phyloP scores from a whole-genome alignment of 2,113 vertebrate genomes.

The Prionailurus viverrinus region DNA sequence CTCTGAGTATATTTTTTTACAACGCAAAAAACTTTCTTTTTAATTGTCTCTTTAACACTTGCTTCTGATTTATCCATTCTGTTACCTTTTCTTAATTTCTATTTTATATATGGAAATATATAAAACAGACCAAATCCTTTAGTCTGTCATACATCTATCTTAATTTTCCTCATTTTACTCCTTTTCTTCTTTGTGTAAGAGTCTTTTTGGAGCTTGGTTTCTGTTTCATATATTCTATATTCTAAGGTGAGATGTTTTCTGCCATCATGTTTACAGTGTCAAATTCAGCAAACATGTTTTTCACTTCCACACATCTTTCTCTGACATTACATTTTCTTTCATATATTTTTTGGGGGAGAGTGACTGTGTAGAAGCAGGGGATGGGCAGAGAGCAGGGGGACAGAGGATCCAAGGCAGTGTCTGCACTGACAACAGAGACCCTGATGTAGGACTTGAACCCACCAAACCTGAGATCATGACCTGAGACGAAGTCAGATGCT shows the following conservation, averaged over 20 bases:
- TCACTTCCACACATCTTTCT: background rate
- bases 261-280: background rate
- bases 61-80: background rate
- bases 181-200: background rate
- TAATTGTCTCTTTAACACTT: background rate
- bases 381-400: too few species aligned
- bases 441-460: too few species aligned
- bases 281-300: background rate
- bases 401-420: too few species aligned
- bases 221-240: background rate
- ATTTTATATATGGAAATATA: background rate
- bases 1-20: background rate
- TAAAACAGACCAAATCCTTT: background rate
- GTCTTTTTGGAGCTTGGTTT: background rate
- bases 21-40: background rate
- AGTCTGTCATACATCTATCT: background rate
- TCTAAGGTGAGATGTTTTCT: background rate
- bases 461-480: background rate
- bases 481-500: background rate
- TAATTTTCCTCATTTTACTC: background rate
- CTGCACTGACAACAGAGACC: too few species aligned
- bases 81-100: constrained; percentile 3
- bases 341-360: too few species aligned
- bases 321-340: background rate
- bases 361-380: too few species aligned